A percentile compares a stretch with the other conserved stretches of the same genome.
Conservation (phyloP, 2,888 invertebrate species). For the Pristionchus entomophagus region DNA sequence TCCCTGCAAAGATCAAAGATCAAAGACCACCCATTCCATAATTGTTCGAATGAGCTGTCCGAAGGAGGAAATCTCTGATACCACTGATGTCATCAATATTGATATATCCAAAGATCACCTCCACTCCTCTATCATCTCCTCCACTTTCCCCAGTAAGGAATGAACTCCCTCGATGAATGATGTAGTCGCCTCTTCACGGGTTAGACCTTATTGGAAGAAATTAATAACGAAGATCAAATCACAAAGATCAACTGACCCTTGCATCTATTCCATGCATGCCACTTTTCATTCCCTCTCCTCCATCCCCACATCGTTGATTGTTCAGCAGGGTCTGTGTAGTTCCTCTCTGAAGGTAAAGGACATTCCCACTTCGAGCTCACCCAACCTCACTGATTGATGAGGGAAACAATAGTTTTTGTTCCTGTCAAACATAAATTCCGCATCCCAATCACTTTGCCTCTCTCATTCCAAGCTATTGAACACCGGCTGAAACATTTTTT, state of each 20-base stretch:
- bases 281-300: conserved; percentile 67
- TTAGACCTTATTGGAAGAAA: neutral
- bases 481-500: too few relatives aligned
- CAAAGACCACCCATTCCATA: too few relatives aligned
- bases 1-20: conserved; percentile 29
- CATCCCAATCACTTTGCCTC: too few relatives aligned
- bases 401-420: too few relatives aligned
- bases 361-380: neutral
- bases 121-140: conserved; percentile 49
- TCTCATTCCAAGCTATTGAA: too few relatives aligned
- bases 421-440: too few relatives aligned
- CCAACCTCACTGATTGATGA: neutral
- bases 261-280: conserved; percentile 69
- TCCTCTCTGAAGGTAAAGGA: conserved; percentile 56
- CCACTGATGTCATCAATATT: too few relatives aligned
- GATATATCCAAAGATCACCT: conserved; percentile 32
- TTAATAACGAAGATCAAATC: neutral
- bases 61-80: too few relatives aligned
- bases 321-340: conserved; percentile 66
- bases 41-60: too few relatives aligned
- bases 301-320: conserved; percentile 70
- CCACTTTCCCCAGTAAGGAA: conserved; percentile 42
- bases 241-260: conserved; percentile 51
- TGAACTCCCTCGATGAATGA: conserved; percentile 50
- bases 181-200: conserved; percentile 46